These are phyloP conservation scores for Cyclopterus lumpus DNA, from an alignment of 2,797 vertebrate genomes.

Conservation along the genomic window DNA sequence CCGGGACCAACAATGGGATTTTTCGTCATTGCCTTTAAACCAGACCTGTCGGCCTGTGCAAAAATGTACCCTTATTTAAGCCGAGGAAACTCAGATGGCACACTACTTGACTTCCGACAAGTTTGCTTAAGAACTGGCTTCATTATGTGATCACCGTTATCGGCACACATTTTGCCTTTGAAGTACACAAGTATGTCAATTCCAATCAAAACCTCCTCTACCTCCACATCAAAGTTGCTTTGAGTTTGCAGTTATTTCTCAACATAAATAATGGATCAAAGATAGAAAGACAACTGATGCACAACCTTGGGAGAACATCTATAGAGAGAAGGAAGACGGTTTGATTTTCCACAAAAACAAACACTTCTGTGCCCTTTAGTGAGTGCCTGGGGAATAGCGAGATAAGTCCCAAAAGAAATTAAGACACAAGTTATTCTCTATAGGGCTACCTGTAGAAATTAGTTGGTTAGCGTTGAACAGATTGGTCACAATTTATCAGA, in stretches of 20 bases:
- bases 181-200: constrained; percentile 68
- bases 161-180: constrained; percentile 60
- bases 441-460: not conserved
- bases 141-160: constrained; percentile 40
- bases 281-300: constrained; percentile 52
- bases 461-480: too few relatives aligned
- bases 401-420: constrained; percentile 29
- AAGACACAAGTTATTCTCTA: constrained; percentile 19
- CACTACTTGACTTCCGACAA: not conserved
- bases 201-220: constrained; percentile 52
- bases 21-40: constrained; percentile 63
- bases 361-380: constrained; percentile 50
- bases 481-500: too few relatives aligned
- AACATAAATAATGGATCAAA: constrained; percentile 78
- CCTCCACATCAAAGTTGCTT: constrained; percentile 73
- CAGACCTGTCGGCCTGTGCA: constrained; percentile 26
- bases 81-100: not conserved
- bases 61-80: constrained; percentile 18
- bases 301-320: constrained; percentile 48
- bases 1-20: constrained; percentile 53
- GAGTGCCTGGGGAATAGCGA: constrained; percentile 36
- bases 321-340: constrained; percentile 42
- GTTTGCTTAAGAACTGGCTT: constrained; percentile 33
- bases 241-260: constrained; percentile 62
- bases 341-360: constrained; percentile 68